Percentiles rank a stretch among this genome's conserved stretches.
Evolutionary conservation across 2,888 invertebrate species (phyloP).

Genomic region (Gastracanthus pulcherrimus): DNA sequence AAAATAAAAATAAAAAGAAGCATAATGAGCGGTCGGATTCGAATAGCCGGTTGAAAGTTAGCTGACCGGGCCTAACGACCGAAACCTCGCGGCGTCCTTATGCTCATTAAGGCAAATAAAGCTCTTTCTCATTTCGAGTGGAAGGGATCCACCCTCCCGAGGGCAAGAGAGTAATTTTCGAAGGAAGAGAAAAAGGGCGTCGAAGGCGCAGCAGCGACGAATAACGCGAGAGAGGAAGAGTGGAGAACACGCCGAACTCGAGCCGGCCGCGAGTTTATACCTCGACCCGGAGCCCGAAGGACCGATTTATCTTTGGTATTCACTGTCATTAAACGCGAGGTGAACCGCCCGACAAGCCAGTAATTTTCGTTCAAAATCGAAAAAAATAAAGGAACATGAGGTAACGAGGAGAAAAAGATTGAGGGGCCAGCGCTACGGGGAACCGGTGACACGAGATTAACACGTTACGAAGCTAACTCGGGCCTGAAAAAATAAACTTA

Average conservation of each 20-base stretch:
- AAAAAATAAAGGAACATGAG: constrained; percentile 32
- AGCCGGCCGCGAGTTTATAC: constrained; percentile 13
- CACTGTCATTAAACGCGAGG: constrained; percentile 50
- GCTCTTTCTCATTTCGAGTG: constrained; percentile 59
- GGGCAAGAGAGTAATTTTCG: constrained; percentile 51
- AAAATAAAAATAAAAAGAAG: too few species aligned
- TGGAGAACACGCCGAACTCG: neutral
- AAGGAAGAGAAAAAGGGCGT: constrained; percentile 23
- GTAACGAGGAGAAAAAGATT: constrained; percentile 50
- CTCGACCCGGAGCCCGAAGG: constrained; percentile 47
- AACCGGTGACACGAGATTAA: constrained; percentile 55
- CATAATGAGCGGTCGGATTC: neutral
- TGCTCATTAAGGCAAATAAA: constrained; percentile 68
- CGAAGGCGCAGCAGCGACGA: neutral
- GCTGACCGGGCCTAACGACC: constrained; percentile 65
- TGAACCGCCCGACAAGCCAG: constrained; percentile 47
- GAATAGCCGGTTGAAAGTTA: constrained; percentile 61
- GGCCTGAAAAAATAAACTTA: constrained; percentile 9
- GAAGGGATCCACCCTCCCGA: constrained; percentile 54
- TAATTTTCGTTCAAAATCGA: constrained; percentile 52
- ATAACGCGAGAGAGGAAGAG: neutral
- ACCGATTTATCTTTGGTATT: constrained; percentile 58
- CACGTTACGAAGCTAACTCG: constrained; percentile 40
- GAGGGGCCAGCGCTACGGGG: neutral
- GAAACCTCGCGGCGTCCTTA: constrained; percentile 62